Conservation (phyloP, 2,113 vertebrate species). For the Synchiropus splendidus region DNA sequence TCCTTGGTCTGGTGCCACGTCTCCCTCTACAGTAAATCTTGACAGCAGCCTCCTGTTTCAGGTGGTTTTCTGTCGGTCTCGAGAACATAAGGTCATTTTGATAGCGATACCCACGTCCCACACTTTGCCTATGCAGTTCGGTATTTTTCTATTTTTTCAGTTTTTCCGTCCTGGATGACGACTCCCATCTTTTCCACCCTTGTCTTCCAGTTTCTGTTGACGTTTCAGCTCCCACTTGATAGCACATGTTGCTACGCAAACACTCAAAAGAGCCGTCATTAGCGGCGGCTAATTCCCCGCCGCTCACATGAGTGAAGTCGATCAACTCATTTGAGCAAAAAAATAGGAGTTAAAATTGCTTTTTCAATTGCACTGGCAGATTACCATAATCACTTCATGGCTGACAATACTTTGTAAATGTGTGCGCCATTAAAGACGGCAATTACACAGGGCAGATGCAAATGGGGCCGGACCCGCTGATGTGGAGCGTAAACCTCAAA, state of each 20-base stretch:
- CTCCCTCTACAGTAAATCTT: no score
- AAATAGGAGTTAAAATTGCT: conserved; percentile 42
- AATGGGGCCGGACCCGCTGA: conserved; percentile 37
- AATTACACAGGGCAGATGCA: conserved; percentile 59
- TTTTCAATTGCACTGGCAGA: conserved; percentile 36
- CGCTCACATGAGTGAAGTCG: conserved; percentile 40
- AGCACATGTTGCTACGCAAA: conserved; percentile 52
- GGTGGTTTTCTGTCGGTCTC: no score
- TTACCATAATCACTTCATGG: conserved; percentile 64
- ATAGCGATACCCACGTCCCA: no score
- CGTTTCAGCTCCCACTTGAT: no score
- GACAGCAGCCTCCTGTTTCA: no score
- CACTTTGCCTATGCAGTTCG: no score
- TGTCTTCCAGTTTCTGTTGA: no score
- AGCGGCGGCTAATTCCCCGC: conserved; percentile 36
- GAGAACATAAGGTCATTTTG: no score
- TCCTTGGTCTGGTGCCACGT: no score
- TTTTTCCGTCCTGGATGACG: no score
- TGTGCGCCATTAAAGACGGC: conserved; percentile 54
- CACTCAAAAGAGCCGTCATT: conserved; percentile 41
- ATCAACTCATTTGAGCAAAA: conserved; percentile 34
- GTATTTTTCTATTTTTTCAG: no score
- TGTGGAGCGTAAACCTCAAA: conserved; percentile 5
- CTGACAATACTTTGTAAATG: conserved; percentile 57
- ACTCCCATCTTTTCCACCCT: no score